Percentiles rank a stretch among this genome's conserved stretches.
phyloP scores from a whole-genome alignment of 2,113 vertebrate genomes.

The Circaetus gallicus region DNA sequence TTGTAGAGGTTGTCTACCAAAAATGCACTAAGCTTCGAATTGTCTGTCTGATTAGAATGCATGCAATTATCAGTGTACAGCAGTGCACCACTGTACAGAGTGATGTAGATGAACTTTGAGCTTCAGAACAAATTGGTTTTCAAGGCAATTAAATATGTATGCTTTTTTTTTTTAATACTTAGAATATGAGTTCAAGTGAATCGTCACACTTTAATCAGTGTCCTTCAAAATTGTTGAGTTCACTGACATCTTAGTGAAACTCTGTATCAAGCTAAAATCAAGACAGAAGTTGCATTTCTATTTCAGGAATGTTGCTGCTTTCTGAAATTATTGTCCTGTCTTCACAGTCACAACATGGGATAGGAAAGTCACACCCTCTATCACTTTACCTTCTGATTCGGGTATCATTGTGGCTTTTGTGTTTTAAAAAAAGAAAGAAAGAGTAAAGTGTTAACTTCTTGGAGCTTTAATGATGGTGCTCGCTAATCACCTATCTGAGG shows the following conservation, averaged over 20 bases:
- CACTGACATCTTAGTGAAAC: neutral
- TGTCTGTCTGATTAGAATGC: slow-evolving; percentile 9
- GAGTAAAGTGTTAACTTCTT: neutral
- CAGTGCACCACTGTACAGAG: neutral
- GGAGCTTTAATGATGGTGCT: neutral
- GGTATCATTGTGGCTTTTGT: neutral
- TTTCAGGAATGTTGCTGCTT: neutral
- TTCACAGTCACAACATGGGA: neutral
- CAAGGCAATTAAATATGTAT: neutral
- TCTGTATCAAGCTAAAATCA: neutral
- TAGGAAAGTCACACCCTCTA: neutral
- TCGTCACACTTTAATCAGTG: neutral
- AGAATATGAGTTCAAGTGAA: neutral
- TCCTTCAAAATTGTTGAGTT: neutral
- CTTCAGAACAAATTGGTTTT: neutral
- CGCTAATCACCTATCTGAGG: neutral
- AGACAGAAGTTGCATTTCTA: neutral
- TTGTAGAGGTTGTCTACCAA: neutral
- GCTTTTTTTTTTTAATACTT: neutral
- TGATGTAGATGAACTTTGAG: neutral
- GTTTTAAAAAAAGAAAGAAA: neutral
- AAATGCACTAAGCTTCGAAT: neutral
- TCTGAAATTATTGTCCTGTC: neutral
- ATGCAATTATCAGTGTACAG: slow-evolving; percentile 3
- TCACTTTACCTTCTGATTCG: neutral